phyloP scores from a whole-genome alignment of 1,140 invertebrate species.

The Ostrea denselamellosa region DNA sequence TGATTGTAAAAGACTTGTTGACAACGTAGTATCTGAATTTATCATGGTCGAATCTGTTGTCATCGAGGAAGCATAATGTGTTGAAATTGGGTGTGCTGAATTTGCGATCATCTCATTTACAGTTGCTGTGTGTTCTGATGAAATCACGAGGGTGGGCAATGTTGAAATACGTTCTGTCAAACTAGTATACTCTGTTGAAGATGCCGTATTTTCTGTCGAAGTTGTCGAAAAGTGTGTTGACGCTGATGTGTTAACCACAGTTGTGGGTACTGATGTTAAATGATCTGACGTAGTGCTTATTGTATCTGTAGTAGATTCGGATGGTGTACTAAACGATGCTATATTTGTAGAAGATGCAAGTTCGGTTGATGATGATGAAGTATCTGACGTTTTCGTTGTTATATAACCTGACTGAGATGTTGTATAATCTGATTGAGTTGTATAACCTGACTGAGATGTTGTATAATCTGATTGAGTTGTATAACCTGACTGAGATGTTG shows the following conservation, averaged over 20 bases:
- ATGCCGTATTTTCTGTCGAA: background rate
- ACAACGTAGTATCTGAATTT: too few species aligned
- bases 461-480: background rate
- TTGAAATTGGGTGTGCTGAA: background rate
- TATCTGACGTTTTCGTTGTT: background rate
- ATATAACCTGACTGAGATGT: too few species aligned
- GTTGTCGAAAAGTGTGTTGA: background rate
- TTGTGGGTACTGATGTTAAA: background rate
- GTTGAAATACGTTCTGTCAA: too few species aligned
- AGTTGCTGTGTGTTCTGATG: too few species aligned
- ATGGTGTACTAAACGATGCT: too few species aligned
- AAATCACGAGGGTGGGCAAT: too few species aligned
- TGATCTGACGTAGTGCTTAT: background rate
- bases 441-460: background rate
- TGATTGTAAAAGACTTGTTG: too few species aligned
- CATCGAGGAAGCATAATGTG: background rate
- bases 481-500: too few species aligned
- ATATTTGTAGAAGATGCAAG: too few species aligned
- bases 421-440: too few species aligned
- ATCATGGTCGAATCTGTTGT: background rate
- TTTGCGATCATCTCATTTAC: background rate
- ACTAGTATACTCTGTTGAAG: background rate
- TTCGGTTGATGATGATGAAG: too few species aligned
- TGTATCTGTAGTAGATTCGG: too few species aligned
- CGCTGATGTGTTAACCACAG: background rate